A percentile compares a stretch with the other conserved stretches of the same genome.
Evolutionary conservation across 2,797 vertebrate genomes (phyloP).

Genomic region (Gouania willdenowi): DNA sequence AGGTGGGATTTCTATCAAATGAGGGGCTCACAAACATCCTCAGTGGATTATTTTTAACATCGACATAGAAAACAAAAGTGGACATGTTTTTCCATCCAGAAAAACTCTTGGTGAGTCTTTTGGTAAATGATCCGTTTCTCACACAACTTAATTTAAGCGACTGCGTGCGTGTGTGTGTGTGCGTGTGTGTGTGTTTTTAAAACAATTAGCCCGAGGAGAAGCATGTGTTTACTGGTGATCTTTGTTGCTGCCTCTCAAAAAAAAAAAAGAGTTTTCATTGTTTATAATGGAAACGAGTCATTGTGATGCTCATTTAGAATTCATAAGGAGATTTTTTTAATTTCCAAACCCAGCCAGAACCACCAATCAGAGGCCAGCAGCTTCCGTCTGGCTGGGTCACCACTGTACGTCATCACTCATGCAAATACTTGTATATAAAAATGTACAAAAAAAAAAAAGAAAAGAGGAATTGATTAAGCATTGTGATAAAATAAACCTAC

Average conservation of each 20-base stretch:
- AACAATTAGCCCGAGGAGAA: not conserved
- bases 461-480: constrained; percentile 42
- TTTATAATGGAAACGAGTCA: too few species aligned
- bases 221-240: constrained; percentile 4
- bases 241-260: too few species aligned
- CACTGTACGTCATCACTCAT: constrained; percentile 8
- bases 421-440: constrained; percentile 54
- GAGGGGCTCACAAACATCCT: too few species aligned
- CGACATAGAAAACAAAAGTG: constrained; percentile 6
- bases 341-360: not conserved
- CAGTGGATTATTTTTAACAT: too few species aligned
- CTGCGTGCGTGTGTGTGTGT: too few species aligned
- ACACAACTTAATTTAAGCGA: not conserved
- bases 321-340: not conserved
- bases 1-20: too few species aligned
- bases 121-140: not conserved
- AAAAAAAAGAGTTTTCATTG: too few species aligned
- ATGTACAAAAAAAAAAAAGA: too few species aligned
- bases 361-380: not conserved
- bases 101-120: not conserved
- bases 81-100: constrained; percentile 7
- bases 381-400: constrained; percentile 1
- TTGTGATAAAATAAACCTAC: constrained; percentile 39
- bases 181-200: constrained; percentile 1
- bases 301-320: not conserved